Percentiles rank a stretch among this genome's conserved stretches.
Conservation (phyloP, 1,140 invertebrate genomes). For the Hetaerina americana region DNA sequence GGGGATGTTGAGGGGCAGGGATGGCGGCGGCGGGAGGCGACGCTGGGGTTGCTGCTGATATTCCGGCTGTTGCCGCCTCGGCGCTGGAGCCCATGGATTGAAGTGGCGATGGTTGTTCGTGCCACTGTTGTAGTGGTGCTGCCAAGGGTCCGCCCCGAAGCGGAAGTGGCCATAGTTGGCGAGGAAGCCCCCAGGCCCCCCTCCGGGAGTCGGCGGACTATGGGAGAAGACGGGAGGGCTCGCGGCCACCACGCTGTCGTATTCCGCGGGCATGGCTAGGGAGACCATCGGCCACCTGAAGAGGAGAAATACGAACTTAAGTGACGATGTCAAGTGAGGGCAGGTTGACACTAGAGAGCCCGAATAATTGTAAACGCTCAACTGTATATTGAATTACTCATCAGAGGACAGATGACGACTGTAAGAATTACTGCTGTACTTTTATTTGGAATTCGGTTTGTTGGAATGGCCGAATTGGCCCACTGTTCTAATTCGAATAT, state of each 20-base stretch:
- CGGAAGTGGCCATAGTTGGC: slow-evolving; percentile 20
- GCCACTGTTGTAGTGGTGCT: neutral
- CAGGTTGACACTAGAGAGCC: no score
- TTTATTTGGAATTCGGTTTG: no score
- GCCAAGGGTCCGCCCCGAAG: slow-evolving; percentile 14
- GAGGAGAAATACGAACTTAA: neutral
- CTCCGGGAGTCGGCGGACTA: slow-evolving; percentile 32
- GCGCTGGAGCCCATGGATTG: slow-evolving; percentile 21
- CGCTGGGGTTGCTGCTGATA: slow-evolving; percentile 19
- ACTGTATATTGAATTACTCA: no score
- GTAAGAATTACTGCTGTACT: no score
- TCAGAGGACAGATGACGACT: no score
- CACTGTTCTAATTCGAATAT: no score
- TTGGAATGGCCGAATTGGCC: no score
- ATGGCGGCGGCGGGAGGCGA: slow-evolving; percentile 25
- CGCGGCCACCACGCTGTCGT: slow-evolving; percentile 46
- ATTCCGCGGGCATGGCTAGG: slow-evolving; percentile 16
- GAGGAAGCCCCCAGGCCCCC: slow-evolving; percentile 30
- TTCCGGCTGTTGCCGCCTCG: slow-evolving; percentile 25
- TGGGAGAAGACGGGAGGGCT: slow-evolving; percentile 52
- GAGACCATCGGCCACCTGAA: slow-evolving; percentile 13
- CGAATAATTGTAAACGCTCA: no score
- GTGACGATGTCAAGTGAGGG: no score
- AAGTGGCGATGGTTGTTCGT: slow-evolving; percentile 5
- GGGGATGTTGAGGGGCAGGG: slow-evolving; percentile 17